Evolutionary conservation across 2,888 invertebrate species (phyloP).

Genomic region (Oscheius sp.): DNA sequence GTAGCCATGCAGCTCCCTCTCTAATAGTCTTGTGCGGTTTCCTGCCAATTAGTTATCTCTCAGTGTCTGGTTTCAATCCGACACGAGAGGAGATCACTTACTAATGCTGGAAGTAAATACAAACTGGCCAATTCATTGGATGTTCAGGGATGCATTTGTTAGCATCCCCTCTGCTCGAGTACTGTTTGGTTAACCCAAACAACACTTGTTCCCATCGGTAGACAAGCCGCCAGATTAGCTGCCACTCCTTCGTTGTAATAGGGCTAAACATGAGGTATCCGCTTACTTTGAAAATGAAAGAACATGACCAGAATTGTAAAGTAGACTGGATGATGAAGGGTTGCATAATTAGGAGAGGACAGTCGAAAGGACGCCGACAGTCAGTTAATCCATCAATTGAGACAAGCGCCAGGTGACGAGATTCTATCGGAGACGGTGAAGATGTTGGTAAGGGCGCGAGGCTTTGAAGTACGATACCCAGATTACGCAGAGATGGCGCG

Average conservation of each 20-base stretch:
- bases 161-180: not conserved
- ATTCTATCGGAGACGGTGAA: constrained; percentile 11
- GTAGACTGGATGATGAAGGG: constrained; percentile 4
- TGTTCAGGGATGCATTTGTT: no score
- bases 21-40: constrained; percentile 26
- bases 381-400: constrained; percentile 30
- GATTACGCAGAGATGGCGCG: no score
- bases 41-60: constrained; percentile 21
- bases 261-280: constrained; percentile 3
- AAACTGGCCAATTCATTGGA: no score
- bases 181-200: constrained; percentile 14
- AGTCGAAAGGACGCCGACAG: constrained; percentile 15
- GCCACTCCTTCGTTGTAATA: constrained; percentile 12
- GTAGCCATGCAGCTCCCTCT: not conserved
- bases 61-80: constrained; percentile 23
- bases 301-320: not conserved
- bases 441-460: not conserved
- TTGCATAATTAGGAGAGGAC: constrained; percentile 6
- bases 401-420: constrained; percentile 25
- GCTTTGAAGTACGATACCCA: not conserved
- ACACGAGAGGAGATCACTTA: constrained; percentile 22
- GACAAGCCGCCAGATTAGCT: constrained; percentile 19
- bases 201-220: constrained; percentile 21
- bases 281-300: not conserved
- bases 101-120: constrained; percentile 20